Conservation (phyloP, 2,797 vertebrate species). For the Bradypus variegatus region DNA sequence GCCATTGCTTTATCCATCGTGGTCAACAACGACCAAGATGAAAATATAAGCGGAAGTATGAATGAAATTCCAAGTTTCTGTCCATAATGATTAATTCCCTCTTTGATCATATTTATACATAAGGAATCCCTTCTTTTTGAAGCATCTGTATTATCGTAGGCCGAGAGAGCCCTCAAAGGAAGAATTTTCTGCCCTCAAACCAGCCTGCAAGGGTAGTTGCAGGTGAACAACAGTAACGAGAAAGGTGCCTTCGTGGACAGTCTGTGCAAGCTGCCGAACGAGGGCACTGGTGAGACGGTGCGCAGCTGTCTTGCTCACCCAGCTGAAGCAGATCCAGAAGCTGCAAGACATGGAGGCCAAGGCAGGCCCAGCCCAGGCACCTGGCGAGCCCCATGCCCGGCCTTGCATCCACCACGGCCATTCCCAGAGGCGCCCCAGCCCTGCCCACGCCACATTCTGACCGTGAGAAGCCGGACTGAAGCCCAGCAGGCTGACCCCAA, state of each 20-base stretch:
- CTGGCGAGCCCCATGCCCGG: too few relatives aligned
- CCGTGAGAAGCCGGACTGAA: too few relatives aligned
- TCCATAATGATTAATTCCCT: background rate
- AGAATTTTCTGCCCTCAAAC: background rate
- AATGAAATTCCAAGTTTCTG: constrained; percentile 21
- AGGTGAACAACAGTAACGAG: too few relatives aligned
- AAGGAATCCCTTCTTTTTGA: background rate
- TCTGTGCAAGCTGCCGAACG: background rate
- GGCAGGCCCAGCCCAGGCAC: background rate
- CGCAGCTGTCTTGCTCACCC: constrained; percentile 86
- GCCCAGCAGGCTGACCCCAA: too few relatives aligned
- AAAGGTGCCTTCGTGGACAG: too few relatives aligned
- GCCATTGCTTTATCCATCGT: background rate
- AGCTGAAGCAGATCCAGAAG: constrained; percentile 89
- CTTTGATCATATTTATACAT: background rate
- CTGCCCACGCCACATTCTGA: too few relatives aligned
- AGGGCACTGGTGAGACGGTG: constrained; percentile 90
- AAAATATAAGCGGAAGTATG: background rate
- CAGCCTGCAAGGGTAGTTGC: too few relatives aligned
- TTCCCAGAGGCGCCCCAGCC: too few relatives aligned
- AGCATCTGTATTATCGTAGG: background rate
- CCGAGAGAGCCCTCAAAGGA: background rate
- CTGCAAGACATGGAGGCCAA: constrained; percentile 55
- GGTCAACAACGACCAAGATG: background rate
- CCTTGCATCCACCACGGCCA: too few relatives aligned